Base-by-base conservation (phyloP, 2,888 invertebrate genomes). In the Plemyria rubiginata region DNA sequence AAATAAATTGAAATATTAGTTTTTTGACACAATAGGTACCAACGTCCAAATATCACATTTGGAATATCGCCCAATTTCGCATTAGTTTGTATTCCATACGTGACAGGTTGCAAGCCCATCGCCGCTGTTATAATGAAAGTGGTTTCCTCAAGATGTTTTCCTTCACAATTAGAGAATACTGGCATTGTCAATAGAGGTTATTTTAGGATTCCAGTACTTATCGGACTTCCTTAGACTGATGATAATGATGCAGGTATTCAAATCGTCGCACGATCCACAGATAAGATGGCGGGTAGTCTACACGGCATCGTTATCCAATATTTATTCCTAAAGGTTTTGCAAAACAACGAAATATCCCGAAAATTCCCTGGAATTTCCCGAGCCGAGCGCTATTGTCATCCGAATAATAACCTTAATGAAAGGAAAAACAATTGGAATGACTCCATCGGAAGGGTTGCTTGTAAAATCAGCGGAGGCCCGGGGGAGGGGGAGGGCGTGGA, bases 401-500 rank as follows among this genome's bases (percentile, higher is more conserved):
- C 13, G 12, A 32, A 57, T 51, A 45, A 57, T 45, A 54, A 51
- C 56, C 56, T 9, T 41, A 16, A 16, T 41, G 43, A 43, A 45
- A 50, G 57, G 57, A 57, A 45, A 55, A 57, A 50, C 50, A 45
- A 57, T 57, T 51, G 43, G 38, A 57, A 57, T 51, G 56, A 29
- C 56, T 57, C 12, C 45, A 51, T 57, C 43, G 16, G 9, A 29
- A 16, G 43, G 57, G 51, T 46, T 57, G 36, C 46, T 53, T 43
- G 53, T 41, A 28, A 53, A 41, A 53, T 13, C 49, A 48, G 28
- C 38, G 32, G n/a, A 29, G 0, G 49, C 49, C 49, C 49, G 36
- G 11, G 36, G 45, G 11, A 16, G 38, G n/a, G 52, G 52, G 16
- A 16, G 38, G 38, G 36, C 38, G 52, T 3, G 55, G 55, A 22